Evolutionary conservation across 2,797 vertebrate genomes (phyloP).

Genomic region (Peromyscus eremicus): DNA sequence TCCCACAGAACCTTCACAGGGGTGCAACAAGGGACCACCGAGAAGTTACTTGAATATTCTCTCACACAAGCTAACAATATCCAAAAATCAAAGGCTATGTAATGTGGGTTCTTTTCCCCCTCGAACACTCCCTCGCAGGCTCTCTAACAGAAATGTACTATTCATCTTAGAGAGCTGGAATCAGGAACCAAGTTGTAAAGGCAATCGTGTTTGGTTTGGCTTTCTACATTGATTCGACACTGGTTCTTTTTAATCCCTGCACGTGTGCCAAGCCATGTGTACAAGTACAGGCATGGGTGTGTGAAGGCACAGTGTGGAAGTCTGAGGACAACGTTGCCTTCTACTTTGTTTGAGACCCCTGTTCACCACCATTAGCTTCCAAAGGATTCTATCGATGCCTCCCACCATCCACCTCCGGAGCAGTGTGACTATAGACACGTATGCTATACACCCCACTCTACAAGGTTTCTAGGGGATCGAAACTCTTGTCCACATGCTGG

Average conservation of each 20-base stretch:
- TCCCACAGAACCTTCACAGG: constrained; percentile 72
- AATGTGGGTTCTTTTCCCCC: constrained; percentile 60
- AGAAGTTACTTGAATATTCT: constrained; percentile 73
- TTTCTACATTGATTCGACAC: constrained; percentile 78
- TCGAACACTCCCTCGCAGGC: constrained; percentile 83
- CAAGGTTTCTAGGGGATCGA: not conserved
- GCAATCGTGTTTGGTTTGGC: constrained; percentile 80
- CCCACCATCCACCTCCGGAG: not conserved
- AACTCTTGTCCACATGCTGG: too few relatives aligned
- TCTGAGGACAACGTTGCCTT: not conserved
- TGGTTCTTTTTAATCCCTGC: constrained; percentile 43
- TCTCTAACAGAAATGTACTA: constrained; percentile 78
- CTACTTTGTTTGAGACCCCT: not conserved
- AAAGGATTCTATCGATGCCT: not conserved
- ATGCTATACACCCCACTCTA: not conserved
- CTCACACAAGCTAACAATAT: constrained; percentile 76
- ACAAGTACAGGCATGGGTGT: not conserved
- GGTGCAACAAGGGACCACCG: constrained; percentile 53
- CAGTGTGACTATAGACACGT: not conserved
- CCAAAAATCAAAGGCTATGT: constrained; percentile 82
- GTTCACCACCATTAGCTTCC: not conserved
- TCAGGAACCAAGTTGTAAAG: constrained; percentile 85
- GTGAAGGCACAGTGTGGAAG: not conserved
- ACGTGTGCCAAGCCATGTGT: too few relatives aligned
- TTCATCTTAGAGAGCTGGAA: constrained; percentile 83